Conservation (phyloP, 1,140 invertebrate genomes). For the Protaetia brevitarsis region DNA sequence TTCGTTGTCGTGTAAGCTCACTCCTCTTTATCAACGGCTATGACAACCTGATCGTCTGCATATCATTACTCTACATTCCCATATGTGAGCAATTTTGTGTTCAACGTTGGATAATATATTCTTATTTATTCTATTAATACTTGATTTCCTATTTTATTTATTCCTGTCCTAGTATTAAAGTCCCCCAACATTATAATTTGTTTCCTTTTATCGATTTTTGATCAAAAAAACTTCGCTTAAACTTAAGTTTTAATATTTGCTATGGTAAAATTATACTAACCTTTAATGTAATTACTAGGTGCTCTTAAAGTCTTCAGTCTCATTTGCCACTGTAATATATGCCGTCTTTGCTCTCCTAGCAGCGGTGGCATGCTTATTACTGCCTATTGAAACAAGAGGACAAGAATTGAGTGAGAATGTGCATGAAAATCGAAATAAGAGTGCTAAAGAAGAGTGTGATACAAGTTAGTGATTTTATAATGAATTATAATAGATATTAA, state of each 20-base stretch:
- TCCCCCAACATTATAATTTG: too few species aligned
- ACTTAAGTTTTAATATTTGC: conserved; percentile 26
- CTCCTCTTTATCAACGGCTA: too few species aligned
- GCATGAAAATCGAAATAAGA: conserved; percentile 16
- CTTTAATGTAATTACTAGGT: conserved; percentile 51
- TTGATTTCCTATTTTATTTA: too few species aligned
- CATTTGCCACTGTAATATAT: conserved; percentile 71
- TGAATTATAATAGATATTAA: neutral
- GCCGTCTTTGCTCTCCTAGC: conserved; percentile 69
- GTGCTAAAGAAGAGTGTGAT: neutral
- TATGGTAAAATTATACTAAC: conserved; percentile 24
- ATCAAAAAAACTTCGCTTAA: conserved; percentile 24
- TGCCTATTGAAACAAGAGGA: conserved; percentile 79
- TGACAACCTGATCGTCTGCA: too few species aligned
- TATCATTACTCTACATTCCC: too few species aligned
- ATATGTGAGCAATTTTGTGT: too few species aligned
- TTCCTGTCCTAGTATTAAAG: too few species aligned
- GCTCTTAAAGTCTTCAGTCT: conserved; percentile 66
- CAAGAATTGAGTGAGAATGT: conserved; percentile 61
- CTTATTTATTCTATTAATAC: too few species aligned
- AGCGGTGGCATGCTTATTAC: conserved; percentile 66
- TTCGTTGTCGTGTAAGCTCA: too few species aligned
- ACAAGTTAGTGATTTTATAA: neutral
- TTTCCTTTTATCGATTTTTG: neutral
- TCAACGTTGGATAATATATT: too few species aligned